Evolutionary conservation across 2,888 invertebrate genomes (phyloP).

Genomic region (Meta bourneti): DNA sequence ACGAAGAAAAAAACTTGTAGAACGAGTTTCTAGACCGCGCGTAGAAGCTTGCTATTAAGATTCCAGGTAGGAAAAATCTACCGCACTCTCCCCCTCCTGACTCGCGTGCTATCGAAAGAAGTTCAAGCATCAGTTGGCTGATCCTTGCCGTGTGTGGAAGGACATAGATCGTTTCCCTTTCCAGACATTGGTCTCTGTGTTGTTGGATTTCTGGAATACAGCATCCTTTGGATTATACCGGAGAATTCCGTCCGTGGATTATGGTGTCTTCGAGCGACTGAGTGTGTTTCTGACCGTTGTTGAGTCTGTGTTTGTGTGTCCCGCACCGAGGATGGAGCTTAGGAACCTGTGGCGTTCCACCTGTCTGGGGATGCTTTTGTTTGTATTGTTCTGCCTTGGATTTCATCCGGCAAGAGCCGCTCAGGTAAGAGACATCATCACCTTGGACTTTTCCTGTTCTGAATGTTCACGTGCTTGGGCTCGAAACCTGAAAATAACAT

Average conservation of each 20-base stretch:
- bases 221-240: conserved; percentile 52
- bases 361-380: conserved; percentile 11
- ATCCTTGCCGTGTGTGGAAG: neutral
- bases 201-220: neutral
- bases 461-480: neutral
- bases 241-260: neutral
- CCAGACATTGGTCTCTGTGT: neutral
- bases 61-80: conserved; percentile 59
- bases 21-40: conserved; percentile 60
- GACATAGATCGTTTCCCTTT: neutral
- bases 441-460: neutral
- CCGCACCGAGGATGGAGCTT: conserved; percentile 48
- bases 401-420: conserved; percentile 28
- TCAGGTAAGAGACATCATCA: conserved; percentile 37
- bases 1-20: conserved; percentile 57
- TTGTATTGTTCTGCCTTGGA: conserved; percentile 45
- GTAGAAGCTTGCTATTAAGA: conserved; percentile 57
- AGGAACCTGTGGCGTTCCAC: conserved; percentile 16
- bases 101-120: conserved; percentile 23
- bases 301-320: conserved; percentile 17
- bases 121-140: conserved; percentile 45
- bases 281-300: neutral
- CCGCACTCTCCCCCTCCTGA: neutral
- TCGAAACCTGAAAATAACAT: no score
- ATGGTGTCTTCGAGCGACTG: neutral